A percentile compares a stretch with the other conserved stretches of the same genome.
Conservation (phyloP, 2,888 invertebrate species). For the Pyrrhopygopsis socrates region DNA sequence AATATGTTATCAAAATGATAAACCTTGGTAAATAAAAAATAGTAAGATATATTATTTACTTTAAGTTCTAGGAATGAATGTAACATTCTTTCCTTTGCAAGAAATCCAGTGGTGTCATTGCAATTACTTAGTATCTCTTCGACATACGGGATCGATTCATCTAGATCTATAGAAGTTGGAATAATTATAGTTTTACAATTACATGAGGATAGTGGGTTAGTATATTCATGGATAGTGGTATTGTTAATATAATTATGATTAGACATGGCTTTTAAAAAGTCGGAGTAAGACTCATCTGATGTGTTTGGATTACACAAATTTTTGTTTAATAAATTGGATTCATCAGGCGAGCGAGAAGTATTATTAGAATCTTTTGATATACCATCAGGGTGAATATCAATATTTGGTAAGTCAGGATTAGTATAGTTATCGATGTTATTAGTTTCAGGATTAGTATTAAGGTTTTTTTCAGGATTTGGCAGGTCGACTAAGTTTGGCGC, state of each 20-base stretch:
- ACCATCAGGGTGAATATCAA: not conserved
- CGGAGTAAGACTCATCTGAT: too few relatives aligned
- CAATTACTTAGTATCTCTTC: not conserved
- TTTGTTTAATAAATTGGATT: too few relatives aligned
- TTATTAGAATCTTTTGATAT: not conserved
- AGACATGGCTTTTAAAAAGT: slow-evolving; percentile 30
- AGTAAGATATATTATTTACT: slow-evolving; percentile 33
- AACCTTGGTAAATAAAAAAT: slow-evolving; percentile 58
- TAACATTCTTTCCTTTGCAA: slow-evolving; percentile 31
- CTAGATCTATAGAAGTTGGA: slow-evolving; percentile 38
- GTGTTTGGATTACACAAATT: too few relatives aligned
- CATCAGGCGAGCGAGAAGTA: too few relatives aligned
- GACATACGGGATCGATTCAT: slow-evolving; percentile 33
- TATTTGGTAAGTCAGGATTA: not conserved
- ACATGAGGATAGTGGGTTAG: slow-evolving; percentile 8
- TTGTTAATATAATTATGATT: not conserved
- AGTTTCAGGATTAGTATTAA: slow-evolving; percentile 12
- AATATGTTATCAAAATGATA: slow-evolving; percentile 36
- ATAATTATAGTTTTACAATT: slow-evolving; percentile 13
- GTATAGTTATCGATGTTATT: not conserved
- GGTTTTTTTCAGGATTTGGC: not conserved
- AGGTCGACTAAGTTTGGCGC: not conserved
- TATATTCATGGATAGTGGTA: slow-evolving; percentile 28
- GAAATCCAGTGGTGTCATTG: not conserved
- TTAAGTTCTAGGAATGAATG: slow-evolving; percentile 10